Evolutionary conservation across 92 coral and sea anemone species (phyloP).

Genomic region (Phenganax marumi): DNA sequence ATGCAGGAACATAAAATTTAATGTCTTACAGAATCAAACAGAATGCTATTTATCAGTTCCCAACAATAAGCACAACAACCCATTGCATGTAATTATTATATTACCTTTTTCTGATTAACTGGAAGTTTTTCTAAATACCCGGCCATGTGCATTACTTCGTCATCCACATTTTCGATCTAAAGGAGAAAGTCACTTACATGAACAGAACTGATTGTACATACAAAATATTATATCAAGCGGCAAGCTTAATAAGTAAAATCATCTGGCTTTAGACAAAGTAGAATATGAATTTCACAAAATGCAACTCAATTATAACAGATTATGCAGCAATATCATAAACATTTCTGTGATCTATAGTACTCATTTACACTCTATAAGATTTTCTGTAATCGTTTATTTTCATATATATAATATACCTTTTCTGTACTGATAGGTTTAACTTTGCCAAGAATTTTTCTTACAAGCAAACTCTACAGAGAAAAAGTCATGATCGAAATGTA

Average conservation of each 20-base stretch:
- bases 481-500: background rate
- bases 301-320: no score
- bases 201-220: background rate
- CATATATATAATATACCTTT: constrained; percentile 26
- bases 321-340: no score
- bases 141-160: constrained; percentile 57
- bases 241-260: background rate
- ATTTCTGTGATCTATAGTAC: no score
- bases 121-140: constrained; percentile 93
- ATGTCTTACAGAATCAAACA: no score
- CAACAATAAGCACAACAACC: background rate
- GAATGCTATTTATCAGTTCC: no score
- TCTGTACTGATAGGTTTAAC: constrained; percentile 51
- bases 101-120: constrained; percentile 59
- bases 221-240: no score
- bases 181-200: constrained; percentile 10
- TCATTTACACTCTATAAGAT: background rate
- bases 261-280: background rate
- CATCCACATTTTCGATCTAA: background rate
- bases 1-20: no score
- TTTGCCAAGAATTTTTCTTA: constrained; percentile 71
- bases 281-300: background rate
- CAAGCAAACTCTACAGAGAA: constrained; percentile 59
- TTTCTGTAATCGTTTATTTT: no score
- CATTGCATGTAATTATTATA: no score